phyloP scores from a whole-genome alignment of 2,113 vertebrate genomes.

The Uria aalge region DNA sequence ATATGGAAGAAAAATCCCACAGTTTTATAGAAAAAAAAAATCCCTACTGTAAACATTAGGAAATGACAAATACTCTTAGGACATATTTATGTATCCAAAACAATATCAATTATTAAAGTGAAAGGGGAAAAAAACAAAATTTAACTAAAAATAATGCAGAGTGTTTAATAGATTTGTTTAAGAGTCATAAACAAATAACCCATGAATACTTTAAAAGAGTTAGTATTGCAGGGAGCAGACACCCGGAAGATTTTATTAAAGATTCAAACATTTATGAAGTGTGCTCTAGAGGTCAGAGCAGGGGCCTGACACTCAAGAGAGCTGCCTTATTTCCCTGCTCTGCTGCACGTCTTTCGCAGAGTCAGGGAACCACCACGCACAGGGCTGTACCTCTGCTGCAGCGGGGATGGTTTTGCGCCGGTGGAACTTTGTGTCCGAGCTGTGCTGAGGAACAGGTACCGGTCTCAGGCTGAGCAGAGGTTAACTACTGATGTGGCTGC shows the following conservation, averaged over 20 bases:
- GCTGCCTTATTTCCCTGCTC: background rate
- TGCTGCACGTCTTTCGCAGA: background rate
- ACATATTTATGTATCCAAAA: slow-evolving; percentile 69
- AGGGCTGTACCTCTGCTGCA: rapidly evolving
- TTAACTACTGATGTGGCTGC: rapidly evolving
- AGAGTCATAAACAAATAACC: slow-evolving; percentile 67
- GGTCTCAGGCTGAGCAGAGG: background rate
- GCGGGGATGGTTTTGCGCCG: background rate
- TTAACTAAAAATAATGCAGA: slow-evolving; percentile 59
- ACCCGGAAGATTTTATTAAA: slow-evolving; percentile 67
- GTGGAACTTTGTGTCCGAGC: background rate
- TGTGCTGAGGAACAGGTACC: background rate
- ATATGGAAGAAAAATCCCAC: background rate
- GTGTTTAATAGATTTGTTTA: slow-evolving; percentile 68
- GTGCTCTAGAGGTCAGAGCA: slow-evolving; percentile 36
- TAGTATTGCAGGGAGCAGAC: slow-evolving; percentile 41
- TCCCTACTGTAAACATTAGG: slow-evolving; percentile 58
- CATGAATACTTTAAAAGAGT: slow-evolving; percentile 68
- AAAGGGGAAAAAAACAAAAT: slow-evolving; percentile 10
- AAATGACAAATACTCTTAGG: slow-evolving; percentile 70
- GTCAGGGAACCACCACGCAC: rapidly evolving
- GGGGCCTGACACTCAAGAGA: background rate
- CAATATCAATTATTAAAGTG: slow-evolving; percentile 67
- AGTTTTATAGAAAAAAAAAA: slow-evolving; percentile 24
- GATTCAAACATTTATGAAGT: slow-evolving; percentile 46